Evolutionary conservation across 2,888 invertebrate genomes (phyloP), one percentile per base, ranked within the genome.

Genomic region (Agrochola lychnidis): DNA sequence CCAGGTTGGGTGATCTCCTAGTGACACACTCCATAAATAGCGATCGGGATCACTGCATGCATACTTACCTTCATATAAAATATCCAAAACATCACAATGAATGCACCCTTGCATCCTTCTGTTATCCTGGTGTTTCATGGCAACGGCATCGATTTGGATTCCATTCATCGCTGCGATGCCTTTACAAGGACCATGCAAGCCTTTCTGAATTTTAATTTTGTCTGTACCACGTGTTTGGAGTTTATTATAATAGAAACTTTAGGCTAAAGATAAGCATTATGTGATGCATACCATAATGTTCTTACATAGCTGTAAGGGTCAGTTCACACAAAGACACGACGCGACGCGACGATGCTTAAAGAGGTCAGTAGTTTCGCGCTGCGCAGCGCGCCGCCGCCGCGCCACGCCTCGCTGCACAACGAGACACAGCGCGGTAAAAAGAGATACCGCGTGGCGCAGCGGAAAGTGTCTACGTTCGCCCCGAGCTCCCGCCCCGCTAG

Each of bases 121-220:
- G 62, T 22, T 51, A 30, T 66, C 53, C 53, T 72, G 30, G 72
- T 4, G 9, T 25, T 42, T 53, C 66, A 16, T 56, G 66, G 42
- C 42, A 42, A 25, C 22, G 10, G 22, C 42, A 72, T 42, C 22
- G 53, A 72, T 72, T 72, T 72, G 25, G 25, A 22, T 66, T 53
- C n/a, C 62, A 16, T 40, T 64, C 71, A 71, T 5, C 25, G 19
- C 48, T 30, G 48, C 6, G 19, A 30, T n/a, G n/a, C 16, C 0
- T 0, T 16, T n/a, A 36, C 10, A 36, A 36, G 12, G 61, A 62
- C 36, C n/a, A 19, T 51, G 42, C 48, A 19, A 40, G 25, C 9
- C 12, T 19, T 40, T 40, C 19, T 2, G 2, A 56, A 42, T 12
- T 25, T 42, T 42, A 25, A 40, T 56, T 40, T 42, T 64, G n/a